Conservation (phyloP, 2,888 invertebrate genomes). For the Dynastes maya region DNA sequence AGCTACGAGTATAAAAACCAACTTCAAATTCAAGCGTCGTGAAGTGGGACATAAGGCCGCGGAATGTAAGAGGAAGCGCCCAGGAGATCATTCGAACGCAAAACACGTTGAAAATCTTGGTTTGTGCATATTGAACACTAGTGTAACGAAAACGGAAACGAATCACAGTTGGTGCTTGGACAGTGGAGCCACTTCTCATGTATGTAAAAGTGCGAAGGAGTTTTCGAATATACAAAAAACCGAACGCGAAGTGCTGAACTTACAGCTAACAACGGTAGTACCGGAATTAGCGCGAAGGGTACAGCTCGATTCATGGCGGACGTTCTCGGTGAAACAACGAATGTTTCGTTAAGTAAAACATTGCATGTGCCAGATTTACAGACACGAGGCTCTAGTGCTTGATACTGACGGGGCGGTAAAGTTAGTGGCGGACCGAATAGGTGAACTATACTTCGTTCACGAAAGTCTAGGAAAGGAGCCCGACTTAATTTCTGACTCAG, state of each 20-base stretch:
- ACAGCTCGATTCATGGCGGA: background rate
- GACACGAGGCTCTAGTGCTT: background rate
- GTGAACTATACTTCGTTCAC: background rate
- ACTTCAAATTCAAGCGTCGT: conserved; percentile 38
- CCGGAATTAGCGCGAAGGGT: too few relatives aligned
- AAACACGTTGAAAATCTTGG: background rate
- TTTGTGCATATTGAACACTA: too few relatives aligned
- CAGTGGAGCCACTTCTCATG: conserved; percentile 38
- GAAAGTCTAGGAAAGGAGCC: conserved; percentile 8
- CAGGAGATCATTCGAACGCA: background rate
- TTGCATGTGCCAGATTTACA: conserved; percentile 13
- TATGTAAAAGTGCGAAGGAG: conserved; percentile 20
- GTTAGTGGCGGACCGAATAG: conserved; percentile 2
- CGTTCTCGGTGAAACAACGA: background rate
- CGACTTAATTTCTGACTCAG: background rate
- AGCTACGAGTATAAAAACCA: background rate
- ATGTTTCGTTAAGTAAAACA: background rate
- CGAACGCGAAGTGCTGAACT: background rate
- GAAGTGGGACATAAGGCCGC: conserved; percentile 42
- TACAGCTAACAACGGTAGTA: too few relatives aligned
- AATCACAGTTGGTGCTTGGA: conserved; percentile 11
- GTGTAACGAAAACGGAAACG: too few relatives aligned
- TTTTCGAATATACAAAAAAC: conserved; percentile 1
- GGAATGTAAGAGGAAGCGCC: background rate
- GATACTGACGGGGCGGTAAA: background rate